Percentiles rank a stretch among this genome's conserved stretches.
Evolutionary conservation across 2,113 vertebrate species (phyloP).

Genomic region (Platichthys flesus): DNA sequence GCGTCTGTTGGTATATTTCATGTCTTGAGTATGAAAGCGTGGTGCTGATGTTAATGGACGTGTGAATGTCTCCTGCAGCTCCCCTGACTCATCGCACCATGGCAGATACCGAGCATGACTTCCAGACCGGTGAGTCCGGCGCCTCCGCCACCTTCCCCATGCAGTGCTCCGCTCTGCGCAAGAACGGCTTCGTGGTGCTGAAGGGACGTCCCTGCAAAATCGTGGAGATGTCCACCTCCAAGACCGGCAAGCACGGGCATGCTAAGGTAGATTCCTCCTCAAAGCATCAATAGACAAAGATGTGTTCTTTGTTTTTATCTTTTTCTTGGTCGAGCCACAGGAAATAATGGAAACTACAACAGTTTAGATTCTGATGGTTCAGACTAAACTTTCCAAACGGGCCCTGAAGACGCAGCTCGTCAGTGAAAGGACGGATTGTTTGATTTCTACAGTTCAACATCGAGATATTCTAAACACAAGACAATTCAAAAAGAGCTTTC

Average conservation of each 20-base stretch:
- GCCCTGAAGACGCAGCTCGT: too few relatives aligned
- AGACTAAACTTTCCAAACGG: too few relatives aligned
- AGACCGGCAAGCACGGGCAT: constrained; percentile 97
- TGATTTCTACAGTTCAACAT: too few relatives aligned
- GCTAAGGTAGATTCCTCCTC: constrained; percentile 86
- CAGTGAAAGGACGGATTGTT: too few relatives aligned
- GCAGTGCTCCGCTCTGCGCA: constrained; percentile 98
- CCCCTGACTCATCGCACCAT: constrained; percentile 84
- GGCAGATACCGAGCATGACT: constrained; percentile 93
- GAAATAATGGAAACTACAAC: too few relatives aligned
- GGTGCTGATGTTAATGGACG: neutral
- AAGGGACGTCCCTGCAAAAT: constrained; percentile 98
- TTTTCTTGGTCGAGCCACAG: too few relatives aligned
- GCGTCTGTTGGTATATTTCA: too few relatives aligned
- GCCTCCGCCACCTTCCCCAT: constrained; percentile 94
- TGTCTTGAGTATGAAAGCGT: too few relatives aligned
- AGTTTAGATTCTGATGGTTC: too few relatives aligned
- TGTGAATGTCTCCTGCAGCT: constrained; percentile 41
- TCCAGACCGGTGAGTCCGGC: constrained; percentile 92
- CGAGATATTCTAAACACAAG: too few relatives aligned
- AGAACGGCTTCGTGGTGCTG: constrained; percentile 97
- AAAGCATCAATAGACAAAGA: neutral
- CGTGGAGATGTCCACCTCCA: constrained; percentile 98
- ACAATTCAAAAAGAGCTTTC: too few relatives aligned
- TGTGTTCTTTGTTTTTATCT: too few relatives aligned